Evolutionary conservation across 2,113 vertebrate species (phyloP), one percentile per base, ranked within the genome.

Genomic region (Lepisosteus osseus): DNA sequence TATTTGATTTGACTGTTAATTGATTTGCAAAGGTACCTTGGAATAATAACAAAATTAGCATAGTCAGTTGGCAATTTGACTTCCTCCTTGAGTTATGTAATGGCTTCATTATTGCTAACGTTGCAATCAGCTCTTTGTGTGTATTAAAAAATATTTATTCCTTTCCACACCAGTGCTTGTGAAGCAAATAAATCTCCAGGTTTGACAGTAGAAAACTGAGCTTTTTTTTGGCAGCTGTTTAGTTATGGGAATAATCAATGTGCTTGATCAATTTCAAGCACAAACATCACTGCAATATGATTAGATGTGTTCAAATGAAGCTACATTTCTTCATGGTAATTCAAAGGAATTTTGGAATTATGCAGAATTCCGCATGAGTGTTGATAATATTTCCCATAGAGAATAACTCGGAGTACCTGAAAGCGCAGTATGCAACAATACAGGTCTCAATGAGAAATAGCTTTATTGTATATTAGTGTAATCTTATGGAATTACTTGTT

Each of bases 81-180:
- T 11, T 55, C 11, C 54, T 41, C 66, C 17, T 29, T 68, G 66
- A 68, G 51, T 68, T 55, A 68, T 68, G 51, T 40, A 15, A 68
- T 29, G 47, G 29, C 8, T 68, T 68, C 8, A 40, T 45, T 29
- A 29, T 17, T 54, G 29, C 15, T 4, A 68, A 54, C 47, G 6
- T 59, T 59, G 17, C 47, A 67, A 68, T 51, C 66, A 54, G 54
- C 3, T 17, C 66, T 45, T 15, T 17, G 6, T 15, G 44, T n/a
- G 12, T 15, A 67, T 67, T 67, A 67, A 17, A 12, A 44, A 47
- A 15, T 2, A 45, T 15, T 45, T 67, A 51, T 51, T 55, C 47
- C 11, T 15, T 44, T 29, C 15, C 15, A 3, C 64, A 43, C 14
- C 3, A 7, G 47, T 7, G 8, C 8, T 3, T n/a, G 56, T 12